A percentile compares a stretch with the other conserved stretches of the same genome.
Evolutionary conservation across 2,888 invertebrate genomes (phyloP).

Genomic region (Scotopteryx bipunctaria): DNA sequence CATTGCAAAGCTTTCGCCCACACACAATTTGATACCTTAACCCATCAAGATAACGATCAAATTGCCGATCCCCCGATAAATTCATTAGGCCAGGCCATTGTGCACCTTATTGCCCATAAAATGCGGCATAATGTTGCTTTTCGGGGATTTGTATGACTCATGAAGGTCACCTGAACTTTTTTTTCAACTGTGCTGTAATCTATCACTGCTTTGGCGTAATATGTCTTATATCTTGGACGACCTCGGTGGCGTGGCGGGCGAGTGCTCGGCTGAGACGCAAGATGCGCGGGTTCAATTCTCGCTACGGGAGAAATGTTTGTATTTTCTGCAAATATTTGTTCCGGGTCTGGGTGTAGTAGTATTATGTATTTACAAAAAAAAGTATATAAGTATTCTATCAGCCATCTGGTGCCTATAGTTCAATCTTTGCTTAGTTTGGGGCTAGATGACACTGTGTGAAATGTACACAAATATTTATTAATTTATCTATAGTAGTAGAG

Average conservation of each 20-base stretch:
- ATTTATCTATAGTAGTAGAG: not conserved
- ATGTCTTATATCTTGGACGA: constrained; percentile 5
- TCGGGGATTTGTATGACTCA: constrained; percentile 31
- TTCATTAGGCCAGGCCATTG: constrained; percentile 17
- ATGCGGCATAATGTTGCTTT: constrained; percentile 19
- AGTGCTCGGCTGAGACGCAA: too few relatives aligned
- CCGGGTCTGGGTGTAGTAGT: too few relatives aligned
- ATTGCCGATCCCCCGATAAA: constrained; percentile 25
- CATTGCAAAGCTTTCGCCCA: constrained; percentile 1
- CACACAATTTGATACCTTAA: constrained; percentile 26
- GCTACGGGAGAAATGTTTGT: too few relatives aligned
- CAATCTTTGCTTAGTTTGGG: too few relatives aligned
- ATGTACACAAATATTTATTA: too few relatives aligned
- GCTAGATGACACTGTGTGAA: too few relatives aligned
- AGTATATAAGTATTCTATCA: too few relatives aligned
- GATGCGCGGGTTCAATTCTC: too few relatives aligned
- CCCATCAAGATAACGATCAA: constrained; percentile 29
- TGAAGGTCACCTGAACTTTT: constrained; percentile 30
- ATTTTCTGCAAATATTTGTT: too few relatives aligned
- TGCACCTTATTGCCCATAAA: constrained; percentile 25
- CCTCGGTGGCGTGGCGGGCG: too few relatives aligned
- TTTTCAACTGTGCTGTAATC: constrained; percentile 10
- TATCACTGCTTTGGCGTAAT: not conserved
- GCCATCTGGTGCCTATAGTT: too few relatives aligned
- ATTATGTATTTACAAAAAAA: too few relatives aligned